Conservation (phyloP, 2,113 vertebrate species). For the Chamaea fasciata region DNA sequence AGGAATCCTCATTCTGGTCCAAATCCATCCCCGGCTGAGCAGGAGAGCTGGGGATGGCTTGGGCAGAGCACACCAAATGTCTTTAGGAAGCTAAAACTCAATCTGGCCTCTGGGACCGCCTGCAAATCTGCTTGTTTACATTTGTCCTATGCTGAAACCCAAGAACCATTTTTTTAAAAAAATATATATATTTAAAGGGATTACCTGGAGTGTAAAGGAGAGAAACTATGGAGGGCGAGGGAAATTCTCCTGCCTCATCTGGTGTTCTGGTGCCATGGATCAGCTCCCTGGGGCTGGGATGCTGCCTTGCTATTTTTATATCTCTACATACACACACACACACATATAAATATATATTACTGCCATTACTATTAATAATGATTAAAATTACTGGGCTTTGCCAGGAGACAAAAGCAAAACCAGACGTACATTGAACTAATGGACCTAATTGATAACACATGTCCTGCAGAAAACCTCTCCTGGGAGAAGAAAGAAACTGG, state of each 20-base stretch:
- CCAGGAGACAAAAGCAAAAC: conserved; percentile 44
- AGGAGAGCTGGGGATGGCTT: background rate
- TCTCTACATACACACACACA: background rate
- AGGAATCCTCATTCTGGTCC: background rate
- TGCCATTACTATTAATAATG: background rate
- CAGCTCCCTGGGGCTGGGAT: background rate
- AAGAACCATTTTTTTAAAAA: background rate
- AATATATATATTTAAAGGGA: no score
- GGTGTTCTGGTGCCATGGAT: background rate
- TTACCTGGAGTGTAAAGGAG: background rate
- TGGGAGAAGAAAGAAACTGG: background rate
- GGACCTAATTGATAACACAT: conserved; percentile 3
- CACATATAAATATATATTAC: background rate
- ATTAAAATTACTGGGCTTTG: background rate
- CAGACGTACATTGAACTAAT: background rate
- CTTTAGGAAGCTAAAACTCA: background rate
- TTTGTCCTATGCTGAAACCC: background rate
- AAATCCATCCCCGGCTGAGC: background rate
- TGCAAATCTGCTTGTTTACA: background rate
- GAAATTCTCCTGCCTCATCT: background rate
- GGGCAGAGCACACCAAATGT: background rate
- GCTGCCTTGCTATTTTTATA: background rate
- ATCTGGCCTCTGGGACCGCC: background rate
- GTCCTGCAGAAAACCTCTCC: background rate
- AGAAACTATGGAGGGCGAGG: background rate